Conservation (phyloP, 2,888 invertebrate genomes). For the Diarsia rubi region DNA sequence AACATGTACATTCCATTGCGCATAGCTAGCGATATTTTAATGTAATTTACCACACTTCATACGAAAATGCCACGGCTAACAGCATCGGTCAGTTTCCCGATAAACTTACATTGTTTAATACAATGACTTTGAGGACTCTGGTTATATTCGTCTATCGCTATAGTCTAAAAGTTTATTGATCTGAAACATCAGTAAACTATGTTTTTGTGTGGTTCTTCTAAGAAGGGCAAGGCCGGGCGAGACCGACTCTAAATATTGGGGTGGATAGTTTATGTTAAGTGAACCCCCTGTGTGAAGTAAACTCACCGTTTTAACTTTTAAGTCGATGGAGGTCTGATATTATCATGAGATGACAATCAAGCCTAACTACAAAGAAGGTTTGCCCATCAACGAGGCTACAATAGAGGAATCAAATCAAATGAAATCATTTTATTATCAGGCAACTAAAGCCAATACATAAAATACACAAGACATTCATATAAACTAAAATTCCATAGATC, state of each 20-base stretch:
- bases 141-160: constrained; percentile 28
- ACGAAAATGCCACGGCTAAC: constrained; percentile 54
- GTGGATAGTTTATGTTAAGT: constrained; percentile 51
- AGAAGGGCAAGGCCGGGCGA: constrained; percentile 39
- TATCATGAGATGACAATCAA: constrained; percentile 40
- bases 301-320: constrained; percentile 35
- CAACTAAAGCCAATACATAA: too few relatives aligned
- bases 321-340: constrained; percentile 25
- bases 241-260: constrained; percentile 31
- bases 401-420: background rate
- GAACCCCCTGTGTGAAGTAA: constrained; percentile 34
- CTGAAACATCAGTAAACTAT: constrained; percentile 48
- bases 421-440: too few relatives aligned
- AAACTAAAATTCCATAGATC: constrained; percentile 13
- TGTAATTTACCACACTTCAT: constrained; percentile 64
- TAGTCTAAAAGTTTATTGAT: constrained; percentile 46
- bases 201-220: constrained; percentile 55
- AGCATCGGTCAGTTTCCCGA: constrained; percentile 41
- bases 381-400: background rate
- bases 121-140: constrained; percentile 24
- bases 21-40: constrained; percentile 60
- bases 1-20: constrained; percentile 69
- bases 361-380: constrained; percentile 6
- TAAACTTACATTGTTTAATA: constrained; percentile 38
- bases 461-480: too few relatives aligned